Conservation (phyloP, 2,888 invertebrate species). For the Amphimallon solstitiale region DNA sequence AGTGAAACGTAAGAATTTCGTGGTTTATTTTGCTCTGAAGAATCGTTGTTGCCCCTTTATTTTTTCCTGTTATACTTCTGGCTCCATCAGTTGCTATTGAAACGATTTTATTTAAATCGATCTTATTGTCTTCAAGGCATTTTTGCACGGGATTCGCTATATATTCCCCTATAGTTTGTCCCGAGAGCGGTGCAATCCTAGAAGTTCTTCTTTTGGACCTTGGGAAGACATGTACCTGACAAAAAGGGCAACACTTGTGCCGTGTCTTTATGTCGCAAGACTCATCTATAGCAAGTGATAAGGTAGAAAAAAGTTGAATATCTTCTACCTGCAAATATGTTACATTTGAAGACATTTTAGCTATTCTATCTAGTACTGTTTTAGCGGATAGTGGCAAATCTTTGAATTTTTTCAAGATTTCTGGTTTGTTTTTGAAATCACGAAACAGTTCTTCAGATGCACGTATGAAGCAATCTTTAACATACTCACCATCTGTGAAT, state of each 20-base stretch:
- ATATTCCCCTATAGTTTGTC: conserved; percentile 47
- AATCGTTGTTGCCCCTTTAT: conserved; percentile 40
- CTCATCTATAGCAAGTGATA: conserved; percentile 51
- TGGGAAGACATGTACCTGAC: conserved; percentile 46
- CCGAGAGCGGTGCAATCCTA: conserved; percentile 42
- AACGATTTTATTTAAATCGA: conserved; percentile 47
- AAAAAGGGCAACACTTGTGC: conserved; percentile 51
- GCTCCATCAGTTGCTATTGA: conserved; percentile 47
- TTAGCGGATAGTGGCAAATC: conserved; percentile 47
- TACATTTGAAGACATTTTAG: conserved; percentile 48
- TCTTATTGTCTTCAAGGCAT: conserved; percentile 44
- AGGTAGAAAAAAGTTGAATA: conserved; percentile 49
- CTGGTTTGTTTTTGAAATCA: conserved; percentile 52
- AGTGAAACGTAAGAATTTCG: conserved; percentile 40
- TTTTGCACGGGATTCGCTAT: conserved; percentile 50
- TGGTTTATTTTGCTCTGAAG: conserved; percentile 40
- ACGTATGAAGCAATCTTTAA: conserved; percentile 45
- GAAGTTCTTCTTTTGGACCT: conserved; percentile 48
- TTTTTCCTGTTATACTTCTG: conserved; percentile 40
- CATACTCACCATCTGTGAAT: conserved; percentile 6
- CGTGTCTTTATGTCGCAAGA: conserved; percentile 52
- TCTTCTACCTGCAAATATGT: conserved; percentile 48
- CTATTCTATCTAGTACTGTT: conserved; percentile 50
- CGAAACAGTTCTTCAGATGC: conserved; percentile 52
- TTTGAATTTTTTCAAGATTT: conserved; percentile 46